Evolutionary conservation across 2,888 invertebrate species (phyloP).

Genomic region (Erebia aethiops): DNA sequence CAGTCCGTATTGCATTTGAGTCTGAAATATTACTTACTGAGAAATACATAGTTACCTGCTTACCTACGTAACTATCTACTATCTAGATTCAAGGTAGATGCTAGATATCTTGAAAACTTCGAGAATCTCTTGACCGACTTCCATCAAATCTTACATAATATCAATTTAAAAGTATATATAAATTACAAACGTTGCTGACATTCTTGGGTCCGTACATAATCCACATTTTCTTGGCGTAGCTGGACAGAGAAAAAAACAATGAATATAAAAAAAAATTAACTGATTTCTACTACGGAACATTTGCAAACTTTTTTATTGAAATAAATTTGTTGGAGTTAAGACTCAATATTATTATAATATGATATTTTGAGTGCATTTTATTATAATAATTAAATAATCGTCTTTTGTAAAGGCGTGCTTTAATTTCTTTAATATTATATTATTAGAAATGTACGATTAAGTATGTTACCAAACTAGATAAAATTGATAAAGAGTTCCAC

Average conservation of each 20-base stretch:
- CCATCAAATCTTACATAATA: constrained; percentile 8
- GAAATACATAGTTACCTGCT: constrained; percentile 17
- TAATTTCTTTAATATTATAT: not conserved
- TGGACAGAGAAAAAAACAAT: not conserved
- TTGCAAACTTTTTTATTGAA: too few relatives aligned
- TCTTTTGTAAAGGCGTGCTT: not conserved
- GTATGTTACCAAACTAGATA: too few relatives aligned
- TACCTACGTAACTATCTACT: constrained; percentile 9
- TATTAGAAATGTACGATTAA: not conserved
- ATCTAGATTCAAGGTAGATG: constrained; percentile 18
- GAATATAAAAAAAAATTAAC: not conserved
- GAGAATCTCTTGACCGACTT: constrained; percentile 34
- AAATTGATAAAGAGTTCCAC: too few relatives aligned
- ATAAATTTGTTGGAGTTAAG: constrained; percentile 3
- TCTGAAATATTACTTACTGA: not conserved
- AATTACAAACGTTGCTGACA: not conserved
- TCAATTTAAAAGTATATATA: not conserved
- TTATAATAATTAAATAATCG: not conserved
- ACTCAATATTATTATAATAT: not conserved
- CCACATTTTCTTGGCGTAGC: not conserved
- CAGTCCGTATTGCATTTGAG: not conserved
- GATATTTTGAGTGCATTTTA: too few relatives aligned
- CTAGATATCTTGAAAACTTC: constrained; percentile 25
- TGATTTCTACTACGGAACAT: constrained; percentile 3
- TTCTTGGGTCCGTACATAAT: too few relatives aligned